A percentile compares a stretch with the other conserved stretches of the same genome.
phyloP scores from a whole-genome alignment of 2,888 invertebrate genomes.

The Amphiduros pacificus region DNA sequence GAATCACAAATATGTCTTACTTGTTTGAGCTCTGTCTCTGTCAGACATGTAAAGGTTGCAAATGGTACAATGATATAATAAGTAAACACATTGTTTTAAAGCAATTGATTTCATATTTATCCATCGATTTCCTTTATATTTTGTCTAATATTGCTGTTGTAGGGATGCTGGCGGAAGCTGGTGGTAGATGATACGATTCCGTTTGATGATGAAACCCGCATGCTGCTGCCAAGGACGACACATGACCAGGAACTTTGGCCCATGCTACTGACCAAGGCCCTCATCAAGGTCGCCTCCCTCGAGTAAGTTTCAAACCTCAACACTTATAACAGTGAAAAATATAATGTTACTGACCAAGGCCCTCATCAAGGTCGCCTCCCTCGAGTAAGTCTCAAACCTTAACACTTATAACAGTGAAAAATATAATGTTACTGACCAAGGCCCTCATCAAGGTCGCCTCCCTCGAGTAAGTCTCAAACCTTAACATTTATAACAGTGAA shows the following conservation, averaged over 20 bases:
- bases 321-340: too few species aligned
- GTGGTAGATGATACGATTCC: conserved; percentile 58
- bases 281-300: conserved; percentile 58
- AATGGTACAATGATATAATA: too few species aligned
- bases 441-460: conserved; percentile 59
- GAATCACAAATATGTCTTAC: too few species aligned
- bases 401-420: too few species aligned
- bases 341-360: conserved; percentile 60
- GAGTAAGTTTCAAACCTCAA: conserved; percentile 57
- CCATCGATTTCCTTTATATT: too few species aligned
- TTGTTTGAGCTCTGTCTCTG: too few species aligned
- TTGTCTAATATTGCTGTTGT: too few species aligned
- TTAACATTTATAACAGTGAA: too few species aligned
- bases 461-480: conserved; percentile 56
- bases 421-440: conserved; percentile 59
- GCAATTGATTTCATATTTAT: too few species aligned
- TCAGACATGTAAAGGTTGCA: too few species aligned
- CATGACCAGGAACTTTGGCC: conserved; percentile 59
- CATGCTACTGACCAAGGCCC: conserved; percentile 58
- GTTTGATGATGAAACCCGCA: conserved; percentile 54
- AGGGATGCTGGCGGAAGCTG: conserved; percentile 61
- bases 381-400: conserved; percentile 57
- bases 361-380: conserved; percentile 57
- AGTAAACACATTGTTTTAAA: too few species aligned
- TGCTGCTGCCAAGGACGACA: conserved; percentile 54